These are phyloP conservation scores for Oxygymnocypris stewartii DNA, from an alignment of 2,113 vertebrate genomes.

Conservation along the genomic window DNA sequence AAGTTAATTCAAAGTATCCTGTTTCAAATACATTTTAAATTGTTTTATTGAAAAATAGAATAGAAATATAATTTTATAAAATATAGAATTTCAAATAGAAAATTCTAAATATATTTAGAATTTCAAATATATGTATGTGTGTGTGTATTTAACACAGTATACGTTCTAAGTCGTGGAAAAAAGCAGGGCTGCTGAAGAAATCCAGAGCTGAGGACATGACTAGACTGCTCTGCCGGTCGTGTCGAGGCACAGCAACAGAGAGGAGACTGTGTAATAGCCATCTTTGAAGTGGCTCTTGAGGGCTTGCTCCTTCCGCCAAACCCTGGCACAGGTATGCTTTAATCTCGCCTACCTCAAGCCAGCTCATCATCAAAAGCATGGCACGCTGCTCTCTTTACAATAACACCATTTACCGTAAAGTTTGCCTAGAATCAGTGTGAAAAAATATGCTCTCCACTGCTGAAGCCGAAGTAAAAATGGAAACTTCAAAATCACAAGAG, in stretches of 20 bases:
- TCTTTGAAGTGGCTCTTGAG: slow-evolving; percentile 60
- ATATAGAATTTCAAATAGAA: too few relatives aligned
- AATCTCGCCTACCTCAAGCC: slow-evolving; percentile 44
- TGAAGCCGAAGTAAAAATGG: not conserved
- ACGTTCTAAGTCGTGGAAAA: not conserved
- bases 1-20: too few relatives aligned
- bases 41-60: too few relatives aligned
- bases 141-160: too few relatives aligned
- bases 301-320: slow-evolving; percentile 42
- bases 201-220: slow-evolving; percentile 41
- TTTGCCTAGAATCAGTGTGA: not conserved
- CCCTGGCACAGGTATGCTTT: slow-evolving; percentile 58
- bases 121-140: too few relatives aligned
- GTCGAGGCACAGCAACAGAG: slow-evolving; percentile 43
- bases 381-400: not conserved
- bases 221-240: slow-evolving; percentile 47
- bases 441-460: not conserved
- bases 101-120: too few relatives aligned
- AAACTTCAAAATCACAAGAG: not conserved
- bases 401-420: slow-evolving; percentile 39
- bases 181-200: slow-evolving; percentile 12
- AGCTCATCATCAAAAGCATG: slow-evolving; percentile 1
- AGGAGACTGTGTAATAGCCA: slow-evolving; percentile 32
- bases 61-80: too few relatives aligned
- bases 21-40: too few relatives aligned